These are phyloP conservation scores for Drosophila pegasa DNA, from an alignment of 2,888 invertebrate genomes.

Conservation along the genomic window DNA sequence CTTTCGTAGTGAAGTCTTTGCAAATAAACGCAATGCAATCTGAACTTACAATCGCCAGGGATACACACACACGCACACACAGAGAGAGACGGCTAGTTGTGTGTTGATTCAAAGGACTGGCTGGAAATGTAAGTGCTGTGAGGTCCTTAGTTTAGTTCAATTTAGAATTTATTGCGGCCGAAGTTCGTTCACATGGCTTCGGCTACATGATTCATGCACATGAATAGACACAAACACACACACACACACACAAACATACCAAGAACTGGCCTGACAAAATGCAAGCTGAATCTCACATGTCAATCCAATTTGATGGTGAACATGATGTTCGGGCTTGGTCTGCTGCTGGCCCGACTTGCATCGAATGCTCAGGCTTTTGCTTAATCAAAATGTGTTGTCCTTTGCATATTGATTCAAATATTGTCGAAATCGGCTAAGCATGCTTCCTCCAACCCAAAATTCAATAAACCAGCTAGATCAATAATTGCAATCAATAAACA, in stretches of 20 bases:
- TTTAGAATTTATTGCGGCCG: constrained; percentile 79
- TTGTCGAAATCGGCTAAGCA: constrained; percentile 2
- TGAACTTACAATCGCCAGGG: constrained; percentile 65
- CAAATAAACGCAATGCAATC: constrained; percentile 79
- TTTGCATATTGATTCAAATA: constrained; percentile 56
- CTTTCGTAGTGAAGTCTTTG: constrained; percentile 71
- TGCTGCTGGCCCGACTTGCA: constrained; percentile 10
- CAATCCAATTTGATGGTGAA: constrained; percentile 71
- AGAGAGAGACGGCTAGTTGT: constrained; percentile 11
- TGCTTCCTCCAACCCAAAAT: background rate
- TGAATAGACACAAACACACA: constrained; percentile 24
- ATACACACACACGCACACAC: constrained; percentile 23
- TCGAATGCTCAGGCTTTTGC: constrained; percentile 16
- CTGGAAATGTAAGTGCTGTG: constrained; percentile 60
- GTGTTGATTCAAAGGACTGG: constrained; percentile 63
- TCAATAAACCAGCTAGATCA: background rate
- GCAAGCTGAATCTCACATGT: constrained; percentile 72
- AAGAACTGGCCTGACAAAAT: constrained; percentile 35
- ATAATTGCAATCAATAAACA: background rate
- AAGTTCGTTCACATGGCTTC: constrained; percentile 75
- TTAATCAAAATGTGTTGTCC: constrained; percentile 60
- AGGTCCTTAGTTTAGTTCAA: constrained; percentile 63
- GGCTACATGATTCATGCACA: constrained; percentile 74
- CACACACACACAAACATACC: constrained; percentile 11
- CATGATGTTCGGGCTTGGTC: constrained; percentile 32